A percentile compares a stretch with the other conserved stretches of the same genome.
Conservation (phyloP, 2,797 vertebrate species). For the Alauda arvensis region DNA sequence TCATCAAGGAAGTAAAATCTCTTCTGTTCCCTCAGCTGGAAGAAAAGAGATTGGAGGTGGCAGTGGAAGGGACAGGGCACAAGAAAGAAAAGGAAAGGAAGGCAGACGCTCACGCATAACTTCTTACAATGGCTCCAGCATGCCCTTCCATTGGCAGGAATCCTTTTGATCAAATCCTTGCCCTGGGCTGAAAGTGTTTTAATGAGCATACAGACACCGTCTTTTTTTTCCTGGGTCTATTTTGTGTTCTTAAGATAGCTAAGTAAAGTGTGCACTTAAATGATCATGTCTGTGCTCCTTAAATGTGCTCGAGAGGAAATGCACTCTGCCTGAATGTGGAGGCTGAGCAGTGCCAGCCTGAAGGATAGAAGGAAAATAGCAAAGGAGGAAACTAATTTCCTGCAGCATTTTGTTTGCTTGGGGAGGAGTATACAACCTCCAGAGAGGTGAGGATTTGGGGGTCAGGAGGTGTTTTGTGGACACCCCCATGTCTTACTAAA, state of each 20-base stretch:
- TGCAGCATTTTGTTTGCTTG: neutral
- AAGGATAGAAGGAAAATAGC: constrained; percentile 27
- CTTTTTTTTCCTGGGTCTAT: constrained; percentile 49
- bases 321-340: neutral
- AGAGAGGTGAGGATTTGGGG: neutral
- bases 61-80: constrained; percentile 63
- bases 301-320: neutral
- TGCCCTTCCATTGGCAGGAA: constrained; percentile 63
- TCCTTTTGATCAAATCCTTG: constrained; percentile 69
- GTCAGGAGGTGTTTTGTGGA: neutral
- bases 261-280: constrained; percentile 54
- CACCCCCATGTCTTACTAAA: neutral
- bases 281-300: constrained; percentile 40
- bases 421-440: neutral
- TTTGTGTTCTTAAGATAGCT: constrained; percentile 65
- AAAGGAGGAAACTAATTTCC: constrained; percentile 21
- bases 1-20: constrained; percentile 61
- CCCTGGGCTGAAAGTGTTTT: constrained; percentile 60
- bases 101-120: constrained; percentile 27
- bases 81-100: constrained; percentile 62
- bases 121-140: constrained; percentile 64
- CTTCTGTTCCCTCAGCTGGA: constrained; percentile 58
- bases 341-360: constrained; percentile 23
- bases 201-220: constrained; percentile 54
- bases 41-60: constrained; percentile 59